phyloP scores from a whole-genome alignment of 2,888 invertebrate species.

The Hirtodrosophila duncani region DNA sequence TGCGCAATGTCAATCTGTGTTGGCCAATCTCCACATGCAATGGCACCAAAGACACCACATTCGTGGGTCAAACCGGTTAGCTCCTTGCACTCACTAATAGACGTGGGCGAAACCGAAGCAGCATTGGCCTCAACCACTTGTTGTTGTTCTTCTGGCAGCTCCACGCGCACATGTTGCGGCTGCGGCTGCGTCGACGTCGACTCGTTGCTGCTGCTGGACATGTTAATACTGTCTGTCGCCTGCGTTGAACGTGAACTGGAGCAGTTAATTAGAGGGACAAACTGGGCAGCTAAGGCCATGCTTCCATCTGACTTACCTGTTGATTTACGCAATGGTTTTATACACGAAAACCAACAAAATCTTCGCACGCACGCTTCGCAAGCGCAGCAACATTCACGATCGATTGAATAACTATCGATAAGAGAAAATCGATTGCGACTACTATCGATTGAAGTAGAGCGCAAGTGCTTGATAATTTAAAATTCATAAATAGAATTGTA shows the following conservation, averaged over 20 bases:
- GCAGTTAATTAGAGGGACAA: no score
- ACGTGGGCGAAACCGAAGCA: conserved; percentile 17
- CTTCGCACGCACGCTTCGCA: conserved; percentile 36
- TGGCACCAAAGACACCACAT: conserved; percentile 97
- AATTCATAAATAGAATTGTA: no score
- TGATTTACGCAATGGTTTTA: conserved; percentile 65
- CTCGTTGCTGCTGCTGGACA: conserved; percentile 35
- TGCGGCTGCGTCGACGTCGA: conserved; percentile 30
- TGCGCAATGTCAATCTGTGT: conserved; percentile 93
- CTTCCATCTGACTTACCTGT: conserved; percentile 52
- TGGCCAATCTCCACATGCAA: conserved; percentile 94
- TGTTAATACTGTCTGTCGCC: conserved; percentile 1
- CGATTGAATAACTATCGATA: conserved; percentile 25
- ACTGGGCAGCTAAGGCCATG: conserved; percentile 18
- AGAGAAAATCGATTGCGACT: conserved; percentile 28
- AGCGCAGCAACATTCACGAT: conserved; percentile 46
- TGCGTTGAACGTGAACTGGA: background rate
- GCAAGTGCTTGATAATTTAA: no score
- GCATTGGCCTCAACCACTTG: conserved; percentile 24
- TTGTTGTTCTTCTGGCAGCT: conserved; percentile 13
- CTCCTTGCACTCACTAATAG: conserved; percentile 62
- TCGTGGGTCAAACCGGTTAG: conserved; percentile 88
- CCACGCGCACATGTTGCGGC: conserved; percentile 47
- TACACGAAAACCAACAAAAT: conserved; percentile 52
- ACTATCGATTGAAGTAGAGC: no score